Conservation (phyloP, 2,888 invertebrate genomes). For the Megaustenia siamemsis region DNA sequence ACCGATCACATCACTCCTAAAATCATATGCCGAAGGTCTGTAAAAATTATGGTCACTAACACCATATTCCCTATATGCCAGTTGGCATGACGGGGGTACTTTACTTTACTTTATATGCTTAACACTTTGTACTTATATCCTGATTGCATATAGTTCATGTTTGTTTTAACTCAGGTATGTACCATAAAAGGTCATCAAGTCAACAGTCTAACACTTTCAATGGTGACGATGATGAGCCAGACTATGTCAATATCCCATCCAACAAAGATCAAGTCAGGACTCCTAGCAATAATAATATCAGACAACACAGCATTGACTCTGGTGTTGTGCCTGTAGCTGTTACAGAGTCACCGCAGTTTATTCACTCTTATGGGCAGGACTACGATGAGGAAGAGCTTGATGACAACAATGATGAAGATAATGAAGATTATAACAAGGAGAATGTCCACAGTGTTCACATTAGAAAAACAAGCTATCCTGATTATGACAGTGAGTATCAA, state of each 20-base stretch:
- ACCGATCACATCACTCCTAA: no score
- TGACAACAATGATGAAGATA: slow-evolving; percentile 42
- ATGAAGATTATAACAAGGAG: slow-evolving; percentile 51
- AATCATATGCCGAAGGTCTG: no score
- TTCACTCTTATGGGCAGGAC: slow-evolving; percentile 30
- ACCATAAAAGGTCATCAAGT: slow-evolving; percentile 60
- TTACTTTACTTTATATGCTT: no score
- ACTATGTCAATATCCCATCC: slow-evolving; percentile 76
- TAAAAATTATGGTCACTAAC: no score
- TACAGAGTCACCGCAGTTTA: slow-evolving; percentile 12
- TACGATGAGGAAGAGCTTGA: slow-evolving; percentile 43
- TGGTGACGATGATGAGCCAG: slow-evolving; percentile 70
- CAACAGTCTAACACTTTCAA: slow-evolving; percentile 56
- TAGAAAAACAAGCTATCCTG: slow-evolving; percentile 54
- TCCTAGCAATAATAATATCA: neutral
- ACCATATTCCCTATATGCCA: no score
- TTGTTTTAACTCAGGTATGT: slow-evolving; percentile 24
- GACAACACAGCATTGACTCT: neutral
- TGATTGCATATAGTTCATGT: neutral
- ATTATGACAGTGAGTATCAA: slow-evolving; percentile 59
- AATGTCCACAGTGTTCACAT: slow-evolving; percentile 52
- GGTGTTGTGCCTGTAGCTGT: neutral
- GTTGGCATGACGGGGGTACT: no score
- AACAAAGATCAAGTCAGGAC: slow-evolving; percentile 33
- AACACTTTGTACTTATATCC: no score